A percentile compares a stretch with the other conserved stretches of the same genome.
Conservation (phyloP, 2,888 invertebrate genomes). For the Andrena flavipes region DNA sequence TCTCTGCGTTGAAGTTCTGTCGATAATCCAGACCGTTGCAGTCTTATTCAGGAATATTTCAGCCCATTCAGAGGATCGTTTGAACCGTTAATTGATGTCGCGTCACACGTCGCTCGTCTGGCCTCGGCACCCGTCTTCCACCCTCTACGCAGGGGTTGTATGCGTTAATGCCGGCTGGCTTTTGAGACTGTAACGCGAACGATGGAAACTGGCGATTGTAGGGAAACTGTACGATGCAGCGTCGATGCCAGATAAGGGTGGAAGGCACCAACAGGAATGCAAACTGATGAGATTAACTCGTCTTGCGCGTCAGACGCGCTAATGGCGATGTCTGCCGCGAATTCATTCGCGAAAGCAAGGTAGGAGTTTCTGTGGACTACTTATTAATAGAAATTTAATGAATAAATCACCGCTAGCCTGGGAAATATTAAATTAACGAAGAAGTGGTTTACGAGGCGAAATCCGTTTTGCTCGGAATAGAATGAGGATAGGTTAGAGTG, state of each 20-base stretch:
- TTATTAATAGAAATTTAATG: no score
- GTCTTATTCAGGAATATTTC: background rate
- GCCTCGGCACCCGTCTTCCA: background rate
- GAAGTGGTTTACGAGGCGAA: no score
- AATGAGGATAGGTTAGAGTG: no score
- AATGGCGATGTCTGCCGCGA: background rate
- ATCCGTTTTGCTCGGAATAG: no score
- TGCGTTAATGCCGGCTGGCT: conserved; percentile 11
- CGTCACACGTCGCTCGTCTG: conserved; percentile 18
- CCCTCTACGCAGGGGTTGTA: background rate
- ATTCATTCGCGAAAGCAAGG: no score
- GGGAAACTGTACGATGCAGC: conserved; percentile 8
- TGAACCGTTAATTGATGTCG: conserved; percentile 30
- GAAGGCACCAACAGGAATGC: background rate
- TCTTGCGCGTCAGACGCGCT: background rate
- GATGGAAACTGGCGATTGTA: conserved; percentile 19
- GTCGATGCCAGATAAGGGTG: conserved; percentile 15
- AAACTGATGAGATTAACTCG: background rate
- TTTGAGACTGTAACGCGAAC: conserved; percentile 10
- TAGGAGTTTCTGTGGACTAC: no score
- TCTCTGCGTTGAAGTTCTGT: background rate
- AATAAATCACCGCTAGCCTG: no score
- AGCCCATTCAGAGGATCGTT: conserved; percentile 18
- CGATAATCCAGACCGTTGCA: conserved; percentile 21
- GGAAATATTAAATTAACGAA: no score